Evolutionary conservation across 2,797 vertebrate genomes (phyloP).

Genomic region (Thunnus albacares): DNA sequence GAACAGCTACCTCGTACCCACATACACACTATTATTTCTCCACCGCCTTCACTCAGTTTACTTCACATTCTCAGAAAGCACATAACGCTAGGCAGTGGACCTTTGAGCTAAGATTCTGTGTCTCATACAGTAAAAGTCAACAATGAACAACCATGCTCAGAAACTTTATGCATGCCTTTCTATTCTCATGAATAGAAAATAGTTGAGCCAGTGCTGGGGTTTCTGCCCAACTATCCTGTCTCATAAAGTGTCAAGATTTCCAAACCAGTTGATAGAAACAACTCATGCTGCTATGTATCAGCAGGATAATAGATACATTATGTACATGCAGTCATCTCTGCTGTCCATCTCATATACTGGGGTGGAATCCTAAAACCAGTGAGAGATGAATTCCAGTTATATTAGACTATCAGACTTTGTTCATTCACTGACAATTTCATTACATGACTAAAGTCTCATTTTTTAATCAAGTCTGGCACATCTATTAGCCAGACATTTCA

Average conservation of each 20-base stretch:
- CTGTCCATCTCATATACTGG: slow-evolving; percentile 18
- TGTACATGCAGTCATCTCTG: slow-evolving; percentile 2
- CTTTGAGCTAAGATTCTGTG: too few species aligned
- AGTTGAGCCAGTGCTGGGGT: background rate
- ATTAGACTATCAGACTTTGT: background rate
- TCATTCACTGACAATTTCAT: slow-evolving; percentile 5
- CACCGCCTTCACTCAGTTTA: background rate
- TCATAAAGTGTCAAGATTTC: slow-evolving; percentile 7
- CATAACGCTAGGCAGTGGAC: too few species aligned
- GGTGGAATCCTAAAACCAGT: slow-evolving; percentile 3
- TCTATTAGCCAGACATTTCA: slow-evolving; percentile 16
- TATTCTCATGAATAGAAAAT: background rate
- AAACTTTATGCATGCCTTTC: background rate
- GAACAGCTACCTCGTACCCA: background rate
- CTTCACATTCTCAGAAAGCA: background rate
- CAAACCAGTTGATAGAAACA: slow-evolving; percentile 9
- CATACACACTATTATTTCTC: slow-evolving; percentile 5
- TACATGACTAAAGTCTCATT: background rate
- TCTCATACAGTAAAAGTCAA: too few species aligned
- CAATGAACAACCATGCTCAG: too few species aligned
- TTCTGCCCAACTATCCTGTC: background rate
- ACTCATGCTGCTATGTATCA: slow-evolving; percentile 3
- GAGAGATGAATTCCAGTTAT: slow-evolving; percentile 14
- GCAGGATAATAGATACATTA: slow-evolving; percentile 1
- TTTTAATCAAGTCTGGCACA: slow-evolving; percentile 38